Evolutionary conservation across 2,797 vertebrate species (phyloP).

Genomic region (Okamejei kenojei): DNA sequence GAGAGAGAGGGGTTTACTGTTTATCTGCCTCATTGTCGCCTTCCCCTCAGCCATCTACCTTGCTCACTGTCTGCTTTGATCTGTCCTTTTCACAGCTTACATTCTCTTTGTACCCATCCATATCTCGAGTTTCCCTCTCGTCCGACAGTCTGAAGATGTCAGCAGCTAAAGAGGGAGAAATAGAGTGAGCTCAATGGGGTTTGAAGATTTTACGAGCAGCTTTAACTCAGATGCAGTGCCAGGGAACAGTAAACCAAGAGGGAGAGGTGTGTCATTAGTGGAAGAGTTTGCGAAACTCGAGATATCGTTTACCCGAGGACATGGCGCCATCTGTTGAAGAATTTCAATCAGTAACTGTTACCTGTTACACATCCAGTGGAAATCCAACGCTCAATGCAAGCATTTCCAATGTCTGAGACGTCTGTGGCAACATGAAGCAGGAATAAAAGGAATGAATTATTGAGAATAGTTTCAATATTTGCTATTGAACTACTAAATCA

Average conservation of each 20-base stretch:
- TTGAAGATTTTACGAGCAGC: neutral
- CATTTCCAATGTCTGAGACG: neutral
- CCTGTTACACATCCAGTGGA: neutral
- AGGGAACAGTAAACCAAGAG: neutral
- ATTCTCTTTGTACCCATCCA: no score
- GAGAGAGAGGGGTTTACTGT: no score
- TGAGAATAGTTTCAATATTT: no score
- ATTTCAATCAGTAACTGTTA: neutral
- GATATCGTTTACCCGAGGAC: neutral
- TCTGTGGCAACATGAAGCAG: neutral
- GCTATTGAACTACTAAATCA: neutral
- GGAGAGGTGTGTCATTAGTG: neutral
- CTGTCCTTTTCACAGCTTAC: no score
- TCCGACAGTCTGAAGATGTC: no score
- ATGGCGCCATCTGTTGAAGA: conserved; percentile 24
- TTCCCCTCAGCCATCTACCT: no score
- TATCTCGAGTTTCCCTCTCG: no score
- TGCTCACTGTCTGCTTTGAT: no score
- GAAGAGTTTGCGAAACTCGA: neutral
- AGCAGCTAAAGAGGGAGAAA: neutral
- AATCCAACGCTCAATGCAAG: neutral
- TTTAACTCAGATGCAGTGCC: neutral
- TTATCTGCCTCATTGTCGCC: no score
- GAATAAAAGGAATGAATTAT: neutral
- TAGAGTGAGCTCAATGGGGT: neutral